phyloP scores from a whole-genome alignment of 2,113 vertebrate species.

The Felis chaus region DNA sequence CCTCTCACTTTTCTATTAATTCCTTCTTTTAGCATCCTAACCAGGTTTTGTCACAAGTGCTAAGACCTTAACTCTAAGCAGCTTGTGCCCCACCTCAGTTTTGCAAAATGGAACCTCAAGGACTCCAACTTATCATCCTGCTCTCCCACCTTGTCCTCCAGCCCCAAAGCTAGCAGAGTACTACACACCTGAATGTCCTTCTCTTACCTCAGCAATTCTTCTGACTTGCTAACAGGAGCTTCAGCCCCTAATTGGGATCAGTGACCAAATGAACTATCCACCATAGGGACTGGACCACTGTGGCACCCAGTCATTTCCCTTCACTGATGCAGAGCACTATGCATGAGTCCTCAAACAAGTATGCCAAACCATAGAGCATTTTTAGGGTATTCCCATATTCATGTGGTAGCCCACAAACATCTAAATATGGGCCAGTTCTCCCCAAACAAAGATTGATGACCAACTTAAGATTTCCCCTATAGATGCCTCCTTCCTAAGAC shows the following conservation, averaged over 20 bases:
- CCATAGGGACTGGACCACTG: background rate
- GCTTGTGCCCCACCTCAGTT: background rate
- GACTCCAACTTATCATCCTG: background rate
- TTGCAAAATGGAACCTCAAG: background rate
- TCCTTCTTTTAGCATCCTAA: background rate
- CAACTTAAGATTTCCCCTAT: background rate
- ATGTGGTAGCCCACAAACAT: background rate
- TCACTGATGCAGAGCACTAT: background rate
- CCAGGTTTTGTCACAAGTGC: background rate
- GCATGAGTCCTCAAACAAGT: background rate
- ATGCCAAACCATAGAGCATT: background rate
- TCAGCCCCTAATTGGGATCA: background rate
- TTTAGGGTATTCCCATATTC: background rate
- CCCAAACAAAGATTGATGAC: background rate
- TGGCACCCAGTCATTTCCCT: background rate
- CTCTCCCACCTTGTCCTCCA: background rate
- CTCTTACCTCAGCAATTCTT: background rate
- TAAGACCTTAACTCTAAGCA: background rate
- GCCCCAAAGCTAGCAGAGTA: background rate
- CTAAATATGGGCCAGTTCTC: background rate
- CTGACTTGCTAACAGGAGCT: background rate
- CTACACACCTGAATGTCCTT: background rate
- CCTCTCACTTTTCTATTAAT: too few species aligned
- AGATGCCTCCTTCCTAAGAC: background rate
- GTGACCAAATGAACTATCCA: background rate